Evolutionary conservation across 2,888 invertebrate species (phyloP).

Genomic region (Hypomecis punctinalis): DNA sequence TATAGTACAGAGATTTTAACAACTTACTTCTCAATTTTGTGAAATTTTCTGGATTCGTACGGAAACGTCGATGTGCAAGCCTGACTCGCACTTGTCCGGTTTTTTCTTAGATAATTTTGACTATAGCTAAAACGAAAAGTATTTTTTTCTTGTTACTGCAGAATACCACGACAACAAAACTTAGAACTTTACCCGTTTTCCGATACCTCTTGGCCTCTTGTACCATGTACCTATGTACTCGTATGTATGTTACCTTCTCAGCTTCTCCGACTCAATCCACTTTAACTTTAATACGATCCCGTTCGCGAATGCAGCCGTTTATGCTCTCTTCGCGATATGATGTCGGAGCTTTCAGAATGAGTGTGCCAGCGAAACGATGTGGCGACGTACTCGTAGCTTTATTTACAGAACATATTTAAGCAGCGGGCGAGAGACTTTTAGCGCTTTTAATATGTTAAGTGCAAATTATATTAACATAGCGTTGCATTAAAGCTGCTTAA

Average conservation of each 20-base stretch:
- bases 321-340: constrained; percentile 26
- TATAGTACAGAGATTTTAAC: no score
- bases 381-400: constrained; percentile 10
- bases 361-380: constrained; percentile 4
- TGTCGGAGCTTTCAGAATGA: constrained; percentile 24
- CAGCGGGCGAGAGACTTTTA: constrained; percentile 5
- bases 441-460: constrained; percentile 8
- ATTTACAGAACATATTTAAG: constrained; percentile 14
- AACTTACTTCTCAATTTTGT: no score
- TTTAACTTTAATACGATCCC: constrained; percentile 29
- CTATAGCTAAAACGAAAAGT: no score
- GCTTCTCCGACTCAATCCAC: constrained; percentile 16
- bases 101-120: no score
- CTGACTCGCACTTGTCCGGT: no score
- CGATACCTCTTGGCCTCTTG: no score
- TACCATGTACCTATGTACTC: no score
- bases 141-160: no score
- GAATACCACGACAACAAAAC: no score
- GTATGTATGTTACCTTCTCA: constrained; percentile 15
- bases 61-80: no score
- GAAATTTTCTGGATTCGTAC: no score
- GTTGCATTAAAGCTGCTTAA: neutral
- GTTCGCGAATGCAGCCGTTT: constrained; percentile 33
- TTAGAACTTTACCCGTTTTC: no score
- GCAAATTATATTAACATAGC: constrained; percentile 1